Conservation (phyloP, 2,888 invertebrate genomes). For the Limnephilus marmoratus region DNA sequence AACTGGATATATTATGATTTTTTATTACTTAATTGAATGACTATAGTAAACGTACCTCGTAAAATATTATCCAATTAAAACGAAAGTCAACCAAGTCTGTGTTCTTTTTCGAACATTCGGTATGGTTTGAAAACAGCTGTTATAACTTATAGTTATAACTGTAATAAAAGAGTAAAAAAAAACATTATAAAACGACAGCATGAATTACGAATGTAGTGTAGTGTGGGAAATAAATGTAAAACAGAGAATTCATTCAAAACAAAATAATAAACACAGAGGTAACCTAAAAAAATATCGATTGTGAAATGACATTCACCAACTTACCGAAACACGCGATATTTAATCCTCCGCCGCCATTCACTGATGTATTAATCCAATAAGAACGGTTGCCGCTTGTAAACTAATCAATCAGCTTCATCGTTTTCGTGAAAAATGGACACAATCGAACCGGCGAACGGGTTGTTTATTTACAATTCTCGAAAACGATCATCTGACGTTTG, state of each 20-base stretch:
- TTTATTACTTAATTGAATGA: conserved; percentile 10
- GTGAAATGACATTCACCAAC: background rate
- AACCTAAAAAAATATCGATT: conserved; percentile 2
- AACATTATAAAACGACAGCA: background rate
- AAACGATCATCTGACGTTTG: conserved; percentile 47
- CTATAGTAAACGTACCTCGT: background rate
- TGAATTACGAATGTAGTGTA: background rate
- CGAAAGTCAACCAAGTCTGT: background rate
- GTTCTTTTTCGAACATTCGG: background rate
- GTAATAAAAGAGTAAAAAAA: background rate
- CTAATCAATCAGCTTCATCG: background rate
- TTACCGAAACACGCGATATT: conserved; percentile 24
- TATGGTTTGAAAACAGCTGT: background rate
- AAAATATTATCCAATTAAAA: background rate
- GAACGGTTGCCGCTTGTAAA: background rate
- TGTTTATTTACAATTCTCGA: conserved; percentile 51
- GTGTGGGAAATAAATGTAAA: background rate
- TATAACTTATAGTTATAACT: background rate
- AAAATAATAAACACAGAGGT: conserved; percentile 17
- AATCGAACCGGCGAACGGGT: background rate
- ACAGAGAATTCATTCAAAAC: background rate
- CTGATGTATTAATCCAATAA: conserved; percentile 15
- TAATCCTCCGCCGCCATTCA: background rate
- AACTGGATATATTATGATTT: background rate
- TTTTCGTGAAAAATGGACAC: conserved; percentile 7